Evolutionary conservation across 2,113 vertebrate genomes (phyloP).

Genomic region (Origma solitaria): DNA sequence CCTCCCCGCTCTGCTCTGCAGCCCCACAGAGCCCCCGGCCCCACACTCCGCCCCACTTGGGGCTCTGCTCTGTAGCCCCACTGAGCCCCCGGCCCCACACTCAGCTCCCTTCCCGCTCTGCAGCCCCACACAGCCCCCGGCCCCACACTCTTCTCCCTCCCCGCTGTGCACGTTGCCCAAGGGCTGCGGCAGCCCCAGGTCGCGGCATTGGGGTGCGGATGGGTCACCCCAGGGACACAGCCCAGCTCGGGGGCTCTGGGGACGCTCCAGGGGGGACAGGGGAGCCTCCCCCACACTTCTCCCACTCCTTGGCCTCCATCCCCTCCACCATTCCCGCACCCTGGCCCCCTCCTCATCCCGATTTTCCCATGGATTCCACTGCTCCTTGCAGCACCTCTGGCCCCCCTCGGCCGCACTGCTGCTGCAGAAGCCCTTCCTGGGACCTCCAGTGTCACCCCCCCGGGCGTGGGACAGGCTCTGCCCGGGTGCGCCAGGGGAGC

Average conservation of each 20-base stretch:
- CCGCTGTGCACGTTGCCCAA: neutral
- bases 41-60: neutral
- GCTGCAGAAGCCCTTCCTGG: neutral
- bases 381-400: no score
- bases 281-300: neutral
- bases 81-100: neutral
- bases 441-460: neutral
- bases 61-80: neutral
- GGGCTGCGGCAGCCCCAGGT: neutral
- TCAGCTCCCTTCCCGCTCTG: neutral
- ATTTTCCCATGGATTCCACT: no score
- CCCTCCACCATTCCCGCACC: neutral
- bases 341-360: no score
- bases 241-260: neutral
- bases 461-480: neutral
- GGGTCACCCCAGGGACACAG: neutral
- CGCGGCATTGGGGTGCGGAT: no score
- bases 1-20: no score
- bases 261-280: neutral
- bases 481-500: neutral
- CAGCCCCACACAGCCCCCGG: neutral
- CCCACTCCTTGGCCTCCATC: neutral
- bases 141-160: neutral
- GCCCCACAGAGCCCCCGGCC: no score
- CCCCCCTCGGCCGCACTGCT: no score